Conservation (phyloP, 2,113 vertebrate genomes). For the Brachyistius frenatus region DNA sequence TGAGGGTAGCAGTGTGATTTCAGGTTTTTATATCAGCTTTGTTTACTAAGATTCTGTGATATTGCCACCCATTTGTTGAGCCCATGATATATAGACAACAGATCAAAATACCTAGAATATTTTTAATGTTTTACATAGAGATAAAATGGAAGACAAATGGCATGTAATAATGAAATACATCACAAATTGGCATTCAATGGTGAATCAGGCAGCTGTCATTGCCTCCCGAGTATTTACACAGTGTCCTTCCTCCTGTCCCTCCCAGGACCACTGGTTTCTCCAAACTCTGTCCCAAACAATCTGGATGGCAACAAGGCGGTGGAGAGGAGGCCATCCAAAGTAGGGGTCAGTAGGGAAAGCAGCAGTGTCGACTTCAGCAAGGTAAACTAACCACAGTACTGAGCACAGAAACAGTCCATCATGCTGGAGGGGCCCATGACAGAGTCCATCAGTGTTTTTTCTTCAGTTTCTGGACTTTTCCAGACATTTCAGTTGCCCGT, state of each 20-base stretch:
- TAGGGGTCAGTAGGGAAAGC: conserved; percentile 94
- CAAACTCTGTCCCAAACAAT: conserved; percentile 90
- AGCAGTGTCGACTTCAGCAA: conserved; percentile 97
- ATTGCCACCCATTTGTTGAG: conserved; percentile 27
- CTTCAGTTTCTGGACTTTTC: conserved; percentile 47
- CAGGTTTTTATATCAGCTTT: neutral
- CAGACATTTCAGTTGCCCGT: conserved; percentile 46
- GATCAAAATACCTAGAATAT: neutral
- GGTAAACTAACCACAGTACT: conserved; percentile 84
- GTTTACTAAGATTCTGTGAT: conserved; percentile 10
- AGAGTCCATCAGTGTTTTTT: conserved; percentile 40
- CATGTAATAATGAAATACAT: neutral
- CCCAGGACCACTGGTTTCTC: conserved; percentile 89
- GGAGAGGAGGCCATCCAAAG: conserved; percentile 88
- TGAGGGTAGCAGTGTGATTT: neutral
- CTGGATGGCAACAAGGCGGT: conserved; percentile 87
- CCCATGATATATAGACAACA: conserved; percentile 1
- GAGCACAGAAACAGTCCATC: conserved; percentile 60
- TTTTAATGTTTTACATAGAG: neutral
- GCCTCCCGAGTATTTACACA: conserved; percentile 15
- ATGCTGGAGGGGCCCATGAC: conserved; percentile 42
- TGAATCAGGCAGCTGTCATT: neutral
- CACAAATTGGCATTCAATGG: neutral
- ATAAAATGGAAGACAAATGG: neutral
- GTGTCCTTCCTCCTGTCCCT: conserved; percentile 31